A percentile compares a stretch with the other conserved stretches of the same genome.
Evolutionary conservation across 2,888 invertebrate genomes (phyloP).

Genomic region (Stegophylla sp.): DNA sequence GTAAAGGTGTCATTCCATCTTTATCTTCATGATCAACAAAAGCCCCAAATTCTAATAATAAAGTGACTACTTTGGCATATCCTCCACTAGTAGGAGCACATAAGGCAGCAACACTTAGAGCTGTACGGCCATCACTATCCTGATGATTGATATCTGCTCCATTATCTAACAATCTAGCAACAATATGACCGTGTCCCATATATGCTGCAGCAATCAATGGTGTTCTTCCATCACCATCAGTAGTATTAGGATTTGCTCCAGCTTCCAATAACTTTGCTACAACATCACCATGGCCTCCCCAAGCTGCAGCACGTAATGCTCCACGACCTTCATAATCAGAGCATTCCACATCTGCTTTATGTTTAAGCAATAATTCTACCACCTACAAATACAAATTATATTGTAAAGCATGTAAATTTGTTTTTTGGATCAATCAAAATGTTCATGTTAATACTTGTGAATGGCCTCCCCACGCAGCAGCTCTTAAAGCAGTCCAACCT

Average conservation of each 20-base stretch:
- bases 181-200: conserved; percentile 94
- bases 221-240: conserved; percentile 89
- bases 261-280: conserved; percentile 63
- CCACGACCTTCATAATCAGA: conserved; percentile 88
- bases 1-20: conserved; percentile 84
- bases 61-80: conserved; percentile 74
- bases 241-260: conserved; percentile 80
- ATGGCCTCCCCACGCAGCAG: conserved; percentile 96
- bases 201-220: conserved; percentile 94
- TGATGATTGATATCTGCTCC: conserved; percentile 85
- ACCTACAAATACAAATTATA: conserved; percentile 67
- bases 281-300: conserved; percentile 87
- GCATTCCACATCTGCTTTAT: conserved; percentile 83
- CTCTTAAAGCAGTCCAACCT: conserved; percentile 89
- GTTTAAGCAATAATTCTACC: conserved; percentile 78
- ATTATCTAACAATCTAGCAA: conserved; percentile 79
- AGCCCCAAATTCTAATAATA: conserved; percentile 81
- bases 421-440: neutral
- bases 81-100: conserved; percentile 82
- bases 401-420: neutral
- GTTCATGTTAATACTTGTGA: conserved; percentile 72
- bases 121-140: conserved; percentile 86
- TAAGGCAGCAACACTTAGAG: conserved; percentile 84
- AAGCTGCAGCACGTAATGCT: conserved; percentile 87
- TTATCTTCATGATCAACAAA: conserved; percentile 83